Evolutionary conservation across 2,888 invertebrate genomes (phyloP).

Genomic region (Chrysotoxum bicinctum): DNA sequence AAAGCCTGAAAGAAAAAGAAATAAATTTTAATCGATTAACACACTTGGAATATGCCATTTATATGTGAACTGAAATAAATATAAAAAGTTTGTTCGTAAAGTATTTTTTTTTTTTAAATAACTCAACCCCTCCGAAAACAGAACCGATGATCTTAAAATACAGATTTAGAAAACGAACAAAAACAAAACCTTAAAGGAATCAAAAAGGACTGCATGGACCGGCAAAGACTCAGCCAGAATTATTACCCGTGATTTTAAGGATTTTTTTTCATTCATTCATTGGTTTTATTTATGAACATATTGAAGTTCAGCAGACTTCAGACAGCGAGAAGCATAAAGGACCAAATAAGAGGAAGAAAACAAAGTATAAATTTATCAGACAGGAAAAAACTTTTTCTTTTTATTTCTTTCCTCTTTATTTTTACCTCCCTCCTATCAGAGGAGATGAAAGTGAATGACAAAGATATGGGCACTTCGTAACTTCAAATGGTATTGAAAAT

Average conservation of each 20-base stretch:
- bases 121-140: background rate
- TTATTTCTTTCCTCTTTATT: background rate
- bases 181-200: background rate
- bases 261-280: background rate
- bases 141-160: background rate
- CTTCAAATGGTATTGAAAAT: slow-evolving; percentile 52
- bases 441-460: slow-evolving; percentile 33
- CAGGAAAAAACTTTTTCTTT: slow-evolving; percentile 31
- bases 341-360: background rate
- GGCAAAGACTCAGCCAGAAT: background rate
- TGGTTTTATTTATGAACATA: slow-evolving; percentile 27
- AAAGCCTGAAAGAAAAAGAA: slow-evolving; percentile 36
- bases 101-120: slow-evolving; percentile 32
- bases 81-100: slow-evolving; percentile 34
- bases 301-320: slow-evolving; percentile 28
- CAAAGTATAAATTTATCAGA: slow-evolving; percentile 4
- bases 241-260: slow-evolving; percentile 27
- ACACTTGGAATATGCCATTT: slow-evolving; percentile 3
- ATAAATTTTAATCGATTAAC: slow-evolving; percentile 43
- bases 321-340: slow-evolving; percentile 1
- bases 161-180: background rate
- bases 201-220: slow-evolving; percentile 18
- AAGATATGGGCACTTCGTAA: slow-evolving; percentile 31
- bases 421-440: background rate
- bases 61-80: background rate